These are phyloP conservation scores for Drosophila ironensis DNA, from an alignment of 1,140 invertebrate genomes.

Conservation along the genomic window DNA sequence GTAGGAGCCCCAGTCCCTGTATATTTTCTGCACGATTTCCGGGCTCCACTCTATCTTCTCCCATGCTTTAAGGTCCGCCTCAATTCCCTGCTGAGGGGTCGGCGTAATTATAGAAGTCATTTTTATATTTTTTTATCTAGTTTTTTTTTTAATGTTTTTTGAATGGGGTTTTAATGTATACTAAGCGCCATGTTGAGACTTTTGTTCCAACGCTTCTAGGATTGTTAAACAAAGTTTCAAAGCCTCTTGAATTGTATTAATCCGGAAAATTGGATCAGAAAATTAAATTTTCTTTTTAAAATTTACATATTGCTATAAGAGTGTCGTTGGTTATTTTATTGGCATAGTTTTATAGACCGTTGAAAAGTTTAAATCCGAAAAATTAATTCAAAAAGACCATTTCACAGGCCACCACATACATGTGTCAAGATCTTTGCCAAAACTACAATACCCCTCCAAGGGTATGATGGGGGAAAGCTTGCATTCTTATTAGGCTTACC, in stretches of 20 bases:
- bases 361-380: too few species aligned
- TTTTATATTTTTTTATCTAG: background rate
- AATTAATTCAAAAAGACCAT: too few species aligned
- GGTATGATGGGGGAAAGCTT: background rate
- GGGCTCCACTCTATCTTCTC: constrained; percentile 62
- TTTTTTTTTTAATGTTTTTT: constrained; percentile 5
- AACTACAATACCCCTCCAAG: background rate
- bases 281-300: too few species aligned
- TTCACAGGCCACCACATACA: too few species aligned
- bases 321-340: too few species aligned
- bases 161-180: background rate
- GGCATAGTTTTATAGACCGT: too few species aligned
- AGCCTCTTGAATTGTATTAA: too few species aligned
- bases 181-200: background rate
- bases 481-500: background rate
- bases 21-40: constrained; percentile 60
- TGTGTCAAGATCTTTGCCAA: background rate
- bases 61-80: constrained; percentile 42
- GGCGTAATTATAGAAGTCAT: constrained; percentile 31
- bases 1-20: constrained; percentile 68
- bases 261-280: too few species aligned
- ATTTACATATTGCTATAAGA: too few species aligned
- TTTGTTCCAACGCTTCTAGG: too few species aligned
- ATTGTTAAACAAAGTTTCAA: too few species aligned
- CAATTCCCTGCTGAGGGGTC: constrained; percentile 12